These are phyloP conservation scores for Drosophila bifasciata DNA, from an alignment of 1,140 invertebrate genomes.

Conservation along the genomic window DNA sequence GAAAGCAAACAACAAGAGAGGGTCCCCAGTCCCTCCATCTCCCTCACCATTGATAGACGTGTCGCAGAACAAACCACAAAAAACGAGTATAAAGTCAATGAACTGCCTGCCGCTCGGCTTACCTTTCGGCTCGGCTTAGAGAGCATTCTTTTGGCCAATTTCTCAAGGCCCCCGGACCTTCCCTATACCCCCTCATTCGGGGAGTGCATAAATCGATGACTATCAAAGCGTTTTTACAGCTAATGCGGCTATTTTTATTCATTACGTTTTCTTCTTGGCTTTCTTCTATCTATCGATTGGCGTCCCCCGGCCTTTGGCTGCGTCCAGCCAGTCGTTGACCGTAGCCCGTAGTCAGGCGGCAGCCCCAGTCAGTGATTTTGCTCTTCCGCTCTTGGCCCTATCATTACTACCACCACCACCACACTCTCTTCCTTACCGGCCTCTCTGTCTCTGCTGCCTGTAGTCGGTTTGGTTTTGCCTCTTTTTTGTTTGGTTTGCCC, in stretches of 20 bases:
- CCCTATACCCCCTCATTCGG: constrained; percentile 15
- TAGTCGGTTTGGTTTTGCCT: not conserved
- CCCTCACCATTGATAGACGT: constrained; percentile 31
- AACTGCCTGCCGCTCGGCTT: constrained; percentile 55
- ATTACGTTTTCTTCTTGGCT: constrained; percentile 74
- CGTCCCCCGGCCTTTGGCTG: constrained; percentile 10
- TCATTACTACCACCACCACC: constrained; percentile 28
- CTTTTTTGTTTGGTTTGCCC: constrained; percentile 6
- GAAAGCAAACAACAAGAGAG: constrained; percentile 26
- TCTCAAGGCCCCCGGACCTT: constrained; percentile 49
- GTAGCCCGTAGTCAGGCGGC: constrained; percentile 1
- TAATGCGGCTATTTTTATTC: constrained; percentile 83
- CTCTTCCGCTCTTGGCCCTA: constrained; percentile 41
- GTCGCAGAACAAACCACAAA: constrained; percentile 59
- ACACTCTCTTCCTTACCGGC: not conserved
- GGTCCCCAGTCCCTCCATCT: not conserved
- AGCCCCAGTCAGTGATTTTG: constrained; percentile 20
- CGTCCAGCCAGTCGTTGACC: constrained; percentile 39
- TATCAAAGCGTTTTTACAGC: constrained; percentile 80
- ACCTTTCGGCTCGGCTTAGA: constrained; percentile 67
- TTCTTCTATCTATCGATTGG: constrained; percentile 70
- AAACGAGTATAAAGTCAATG: constrained; percentile 58
- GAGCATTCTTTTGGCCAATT: constrained; percentile 76
- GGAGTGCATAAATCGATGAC: constrained; percentile 72
- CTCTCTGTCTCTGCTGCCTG: constrained; percentile 16